phyloP scores from a whole-genome alignment of 1,140 invertebrate genomes.

The Schlechtendalia chinensis region DNA sequence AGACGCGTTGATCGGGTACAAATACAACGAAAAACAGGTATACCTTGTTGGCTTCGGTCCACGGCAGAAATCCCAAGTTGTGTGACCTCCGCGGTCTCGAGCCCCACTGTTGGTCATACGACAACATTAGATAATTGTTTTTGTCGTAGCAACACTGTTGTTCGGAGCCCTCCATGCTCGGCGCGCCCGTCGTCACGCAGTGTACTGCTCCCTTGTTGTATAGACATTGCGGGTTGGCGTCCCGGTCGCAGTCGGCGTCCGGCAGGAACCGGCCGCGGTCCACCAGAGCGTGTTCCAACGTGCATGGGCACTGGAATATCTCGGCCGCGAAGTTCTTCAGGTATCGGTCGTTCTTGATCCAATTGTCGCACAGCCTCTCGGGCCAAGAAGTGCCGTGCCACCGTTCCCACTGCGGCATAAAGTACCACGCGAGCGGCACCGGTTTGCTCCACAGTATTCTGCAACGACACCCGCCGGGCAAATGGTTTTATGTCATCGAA shows the following conservation, averaged over 20 bases:
- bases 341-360: constrained; percentile 83
- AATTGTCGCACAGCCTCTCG: constrained; percentile 77
- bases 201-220: constrained; percentile 86
- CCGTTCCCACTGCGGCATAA: constrained; percentile 80
- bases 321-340: constrained; percentile 86
- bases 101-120: constrained; percentile 92
- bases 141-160: constrained; percentile 97
- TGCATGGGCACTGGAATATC: constrained; percentile 83
- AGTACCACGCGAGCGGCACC: constrained; percentile 90
- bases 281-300: constrained; percentile 79
- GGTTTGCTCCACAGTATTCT: constrained; percentile 85
- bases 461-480: constrained; percentile 51
- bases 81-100: constrained; percentile 84
- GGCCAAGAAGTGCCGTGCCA: constrained; percentile 76
- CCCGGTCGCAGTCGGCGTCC: constrained; percentile 87
- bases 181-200: constrained; percentile 86
- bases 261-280: constrained; percentile 91
- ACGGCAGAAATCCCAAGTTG: constrained; percentile 85
- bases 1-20: too few relatives aligned
- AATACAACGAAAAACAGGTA: background rate
- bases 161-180: constrained; percentile 84
- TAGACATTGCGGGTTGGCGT: constrained; percentile 84
- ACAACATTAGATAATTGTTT: constrained; percentile 84
- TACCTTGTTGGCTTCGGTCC: constrained; percentile 83
- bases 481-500: too few relatives aligned